A percentile compares a stretch with the other conserved stretches of the same genome.
These are phyloP conservation scores for Bufotes viridis DNA, from an alignment of 2,797 vertebrate species.

Conservation along the genomic window DNA sequence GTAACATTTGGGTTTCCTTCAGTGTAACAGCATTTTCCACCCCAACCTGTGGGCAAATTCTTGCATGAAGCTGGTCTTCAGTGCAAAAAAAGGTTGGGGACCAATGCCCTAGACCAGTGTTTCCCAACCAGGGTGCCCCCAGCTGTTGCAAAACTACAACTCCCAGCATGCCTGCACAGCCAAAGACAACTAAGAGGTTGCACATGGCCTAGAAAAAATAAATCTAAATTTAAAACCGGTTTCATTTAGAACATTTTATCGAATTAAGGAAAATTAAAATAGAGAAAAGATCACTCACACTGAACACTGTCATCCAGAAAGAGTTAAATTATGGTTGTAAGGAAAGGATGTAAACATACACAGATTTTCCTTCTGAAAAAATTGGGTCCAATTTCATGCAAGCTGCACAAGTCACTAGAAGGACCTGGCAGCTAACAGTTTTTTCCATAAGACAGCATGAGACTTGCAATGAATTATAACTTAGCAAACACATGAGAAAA, in stretches of 20 bases:
- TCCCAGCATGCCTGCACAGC: no score
- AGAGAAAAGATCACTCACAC: not conserved
- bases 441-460: conserved; percentile 59
- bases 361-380: conserved; percentile 1
- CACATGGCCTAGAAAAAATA: no score
- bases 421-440: conserved; percentile 49
- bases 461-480: conserved; percentile 59
- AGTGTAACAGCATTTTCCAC: no score
- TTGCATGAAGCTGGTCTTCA: no score
- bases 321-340: conserved; percentile 28
- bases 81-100: no score
- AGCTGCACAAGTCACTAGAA: conserved; percentile 32
- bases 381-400: conserved; percentile 20
- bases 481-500: conserved; percentile 59
- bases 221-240: not conserved
- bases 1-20: no score
- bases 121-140: no score
- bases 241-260: not conserved
- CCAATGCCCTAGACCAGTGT: no score
- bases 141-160: no score
- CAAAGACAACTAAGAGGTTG: no score
- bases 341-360: conserved; percentile 28
- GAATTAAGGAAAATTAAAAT: not conserved
- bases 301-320: not conserved
- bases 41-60: no score